phyloP scores from a whole-genome alignment of 2,113 vertebrate species.

The Myotis lucifugus region DNA sequence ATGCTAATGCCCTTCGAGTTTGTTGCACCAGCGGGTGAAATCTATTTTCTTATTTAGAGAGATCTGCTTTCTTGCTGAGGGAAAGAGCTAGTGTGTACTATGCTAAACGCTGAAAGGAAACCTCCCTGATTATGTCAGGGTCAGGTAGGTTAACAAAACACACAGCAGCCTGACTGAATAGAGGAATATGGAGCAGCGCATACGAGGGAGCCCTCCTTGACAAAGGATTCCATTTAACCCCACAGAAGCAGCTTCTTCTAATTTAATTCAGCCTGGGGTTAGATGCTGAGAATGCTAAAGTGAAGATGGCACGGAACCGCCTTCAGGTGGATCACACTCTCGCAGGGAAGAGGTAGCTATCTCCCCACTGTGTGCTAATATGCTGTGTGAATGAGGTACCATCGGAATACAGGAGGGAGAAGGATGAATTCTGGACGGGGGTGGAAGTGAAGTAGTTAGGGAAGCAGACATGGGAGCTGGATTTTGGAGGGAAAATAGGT shows the following conservation, averaged over 20 bases:
- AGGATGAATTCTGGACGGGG: background rate
- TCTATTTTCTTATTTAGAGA: background rate
- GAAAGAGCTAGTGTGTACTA: background rate
- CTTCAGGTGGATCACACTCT: background rate
- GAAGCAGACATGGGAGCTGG: background rate
- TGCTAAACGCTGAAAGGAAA: background rate
- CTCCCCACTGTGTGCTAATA: background rate
- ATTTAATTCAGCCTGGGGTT: background rate
- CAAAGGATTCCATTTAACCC: background rate
- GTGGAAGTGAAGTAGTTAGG: background rate
- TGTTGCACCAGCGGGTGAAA: background rate
- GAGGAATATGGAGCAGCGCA: background rate
- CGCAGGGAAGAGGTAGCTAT: background rate
- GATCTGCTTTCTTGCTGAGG: background rate
- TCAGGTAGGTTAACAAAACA: background rate
- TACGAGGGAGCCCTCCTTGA: background rate
- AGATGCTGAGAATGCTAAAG: background rate
- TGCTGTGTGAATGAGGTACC: accelerated
- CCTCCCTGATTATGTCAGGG: background rate
- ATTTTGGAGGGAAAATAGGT: background rate
- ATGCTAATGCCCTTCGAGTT: background rate
- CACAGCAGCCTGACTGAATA: background rate
- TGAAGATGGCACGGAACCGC: background rate
- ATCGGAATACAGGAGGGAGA: background rate
- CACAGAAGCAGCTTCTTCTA: background rate